These are phyloP conservation scores for Odontothrips loti DNA, from an alignment of 2,888 invertebrate genomes.

Conservation along the genomic window DNA sequence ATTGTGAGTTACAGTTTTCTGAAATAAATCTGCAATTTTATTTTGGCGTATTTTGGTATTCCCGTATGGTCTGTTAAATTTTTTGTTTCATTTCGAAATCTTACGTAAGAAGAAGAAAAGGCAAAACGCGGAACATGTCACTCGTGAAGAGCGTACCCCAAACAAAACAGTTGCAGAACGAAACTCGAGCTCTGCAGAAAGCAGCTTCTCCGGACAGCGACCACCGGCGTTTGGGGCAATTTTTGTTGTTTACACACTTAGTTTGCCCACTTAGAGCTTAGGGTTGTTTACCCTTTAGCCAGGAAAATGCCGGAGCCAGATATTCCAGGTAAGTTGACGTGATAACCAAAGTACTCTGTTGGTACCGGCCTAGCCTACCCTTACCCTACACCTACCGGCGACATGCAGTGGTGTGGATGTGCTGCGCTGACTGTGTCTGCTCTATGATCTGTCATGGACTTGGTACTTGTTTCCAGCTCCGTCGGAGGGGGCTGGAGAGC, in stretches of 20 bases:
- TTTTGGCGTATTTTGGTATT: too few species aligned
- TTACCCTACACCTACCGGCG: too few species aligned
- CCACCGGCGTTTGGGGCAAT: not conserved
- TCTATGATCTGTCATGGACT: not conserved
- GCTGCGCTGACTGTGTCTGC: too few species aligned
- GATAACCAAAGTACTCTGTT: not conserved
- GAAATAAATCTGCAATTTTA: too few species aligned
- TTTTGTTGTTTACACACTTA: not conserved
- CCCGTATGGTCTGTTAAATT: too few species aligned
- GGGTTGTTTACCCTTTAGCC: not conserved
- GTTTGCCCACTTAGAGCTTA: not conserved
- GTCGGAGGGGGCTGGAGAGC: not conserved
- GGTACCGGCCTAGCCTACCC: too few species aligned
- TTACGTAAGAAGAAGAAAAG: too few species aligned
- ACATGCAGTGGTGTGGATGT: too few species aligned
- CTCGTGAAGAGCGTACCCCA: not conserved
- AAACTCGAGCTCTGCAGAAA: not conserved
- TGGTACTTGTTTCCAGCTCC: not conserved
- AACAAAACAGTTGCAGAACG: constrained; percentile 9
- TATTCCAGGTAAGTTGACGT: not conserved
- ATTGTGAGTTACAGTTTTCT: too few species aligned
- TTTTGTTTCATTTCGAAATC: too few species aligned
- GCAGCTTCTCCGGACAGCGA: not conserved
- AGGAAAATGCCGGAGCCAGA: not conserved
- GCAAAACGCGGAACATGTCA: too few species aligned